phyloP scores from a whole-genome alignment of 1,140 invertebrate species.

The Meloidogyne exigua region DNA sequence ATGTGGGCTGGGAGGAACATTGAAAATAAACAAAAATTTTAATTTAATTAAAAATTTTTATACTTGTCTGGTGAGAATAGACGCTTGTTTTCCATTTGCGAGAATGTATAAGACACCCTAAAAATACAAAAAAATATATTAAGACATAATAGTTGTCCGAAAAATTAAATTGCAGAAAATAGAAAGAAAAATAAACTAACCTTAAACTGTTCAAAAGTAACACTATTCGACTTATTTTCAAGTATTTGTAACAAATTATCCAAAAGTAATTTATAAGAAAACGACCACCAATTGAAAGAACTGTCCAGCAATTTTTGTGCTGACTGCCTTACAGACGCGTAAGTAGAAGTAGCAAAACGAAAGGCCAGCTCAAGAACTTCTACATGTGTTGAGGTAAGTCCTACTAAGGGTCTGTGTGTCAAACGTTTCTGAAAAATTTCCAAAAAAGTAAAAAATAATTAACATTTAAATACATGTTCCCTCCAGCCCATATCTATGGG shows the following conservation, averaged over 20 bases:
- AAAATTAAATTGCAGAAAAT: slow-evolving; percentile 29
- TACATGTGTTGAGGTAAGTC: slow-evolving; percentile 37
- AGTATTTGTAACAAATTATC: slow-evolving; percentile 67
- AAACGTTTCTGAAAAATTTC: slow-evolving; percentile 43
- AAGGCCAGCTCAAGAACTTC: slow-evolving; percentile 41
- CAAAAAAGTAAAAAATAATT: neutral
- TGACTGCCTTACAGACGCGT: slow-evolving; percentile 68
- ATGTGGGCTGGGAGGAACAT: too few species aligned
- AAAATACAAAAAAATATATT: slow-evolving; percentile 22
- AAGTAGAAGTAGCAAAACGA: slow-evolving; percentile 37
- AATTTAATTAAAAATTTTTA: neutral
- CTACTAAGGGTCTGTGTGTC: slow-evolving; percentile 34
- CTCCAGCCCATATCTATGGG: neutral
- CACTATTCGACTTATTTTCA: slow-evolving; percentile 68
- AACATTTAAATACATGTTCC: neutral
- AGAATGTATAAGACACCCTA: slow-evolving; percentile 78
- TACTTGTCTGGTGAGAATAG: slow-evolving; percentile 71
- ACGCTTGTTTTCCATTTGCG: slow-evolving; percentile 70
- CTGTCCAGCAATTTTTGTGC: slow-evolving; percentile 71
- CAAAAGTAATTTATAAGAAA: neutral
- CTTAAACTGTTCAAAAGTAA: slow-evolving; percentile 76
- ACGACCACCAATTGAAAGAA: slow-evolving; percentile 63
- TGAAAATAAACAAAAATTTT: too few species aligned
- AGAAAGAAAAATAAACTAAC: slow-evolving; percentile 49
- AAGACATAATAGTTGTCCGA: too few species aligned